Evolutionary conservation across 2,797 vertebrate genomes (phyloP), one percentile per base, ranked within the genome.

Genomic region (Spheniscus humboldti): DNA sequence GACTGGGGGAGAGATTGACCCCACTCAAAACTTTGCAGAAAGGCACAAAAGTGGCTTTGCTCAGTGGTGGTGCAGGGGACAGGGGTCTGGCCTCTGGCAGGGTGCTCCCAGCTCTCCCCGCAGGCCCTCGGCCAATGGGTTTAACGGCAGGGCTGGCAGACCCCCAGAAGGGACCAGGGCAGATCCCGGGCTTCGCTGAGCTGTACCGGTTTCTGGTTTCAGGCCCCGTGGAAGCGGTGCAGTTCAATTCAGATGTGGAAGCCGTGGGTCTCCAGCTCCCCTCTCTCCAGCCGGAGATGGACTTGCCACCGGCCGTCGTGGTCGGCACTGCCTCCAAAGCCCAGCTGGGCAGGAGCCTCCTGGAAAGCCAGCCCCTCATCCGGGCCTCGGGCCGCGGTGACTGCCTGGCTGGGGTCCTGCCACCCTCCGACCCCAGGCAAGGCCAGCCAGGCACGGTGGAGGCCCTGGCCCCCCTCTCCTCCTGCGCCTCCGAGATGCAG

Each of bases 321-420:
- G 56, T 88, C 24, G 77, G 94, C 19, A 18, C 93, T 67, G 72
- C 86, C 60, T 90, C 97, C 76, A 92, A 96, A 71, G 90, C 77
- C 52, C 96, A 93, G 55, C 94, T 94, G 83, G 92, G 86, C 77
- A 96, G 97, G 62, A 97, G 91, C 41, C 79, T 96, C 39, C 92
- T 96, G 94, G 98, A 98, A 62, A 98, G 90, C 24, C 97, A 97
- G 50, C 96, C 97, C 77, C 91, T 98, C 83, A 96, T 98, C 43
- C 85, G 96, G 13, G 96, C 97, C 50, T 94, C 97, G 0, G 98
- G 97, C 59, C 96, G 90, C 0, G 25, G 97, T 0, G 67, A 96
- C 88, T 87, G 88, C 82, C 97, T 95, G 33, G 91, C 94, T 0
- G 78, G 78, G 25, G 92, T 92, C 83, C 80, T 75, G 62, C 91